Evolutionary conservation across 2,113 vertebrate species (phyloP), one percentile per base, ranked within the genome.

Genomic region (Octodon degus): DNA sequence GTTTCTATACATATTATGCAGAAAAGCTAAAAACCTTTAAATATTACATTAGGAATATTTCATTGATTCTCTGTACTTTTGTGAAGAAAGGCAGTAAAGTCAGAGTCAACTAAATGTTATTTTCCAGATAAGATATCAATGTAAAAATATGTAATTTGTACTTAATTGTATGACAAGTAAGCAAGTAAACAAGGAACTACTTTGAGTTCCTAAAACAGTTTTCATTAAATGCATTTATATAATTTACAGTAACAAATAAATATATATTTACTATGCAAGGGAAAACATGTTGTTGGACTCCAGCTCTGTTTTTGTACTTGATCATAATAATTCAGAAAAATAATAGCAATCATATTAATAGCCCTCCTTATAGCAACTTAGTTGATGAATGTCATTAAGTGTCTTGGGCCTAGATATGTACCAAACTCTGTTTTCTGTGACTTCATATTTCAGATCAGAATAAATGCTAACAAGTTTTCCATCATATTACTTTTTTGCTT

Each of bases 181-280:
- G 27, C 17, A 72, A 83, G 60, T 43, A 43, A 43, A 43, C 43
- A 43, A 43, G 43, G 43, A 43, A 43, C 43, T 43, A 5, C 6
- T 43, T 43, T 43, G 63, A 63, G 19, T 96, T 40, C 17, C 72
- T 97, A 93, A 80, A 25, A 83, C 90, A 88, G 32, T 34, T 27
- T 76, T 92, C 85, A 5, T 43, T 40, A 96, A 67, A 8, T 84
- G 37, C 7, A 27, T 92, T 88, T 43, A 76, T 86, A 13, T 91
- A 77, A 87, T 83, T 62, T 86, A 10, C 79, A 94, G 92, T 53
- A 74, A 93, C 65, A 96, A 83, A 53, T 76, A 93, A 34, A 34
- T 40, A 92, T 83, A 27, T 94, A 62, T 62, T 58, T 95, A 83
- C 58, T 83, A 11, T 1, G 0, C 37, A 95, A 94, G 91, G 70